phyloP scores from a whole-genome alignment of 2,797 vertebrate genomes.

The Siniperca scherzeri region DNA sequence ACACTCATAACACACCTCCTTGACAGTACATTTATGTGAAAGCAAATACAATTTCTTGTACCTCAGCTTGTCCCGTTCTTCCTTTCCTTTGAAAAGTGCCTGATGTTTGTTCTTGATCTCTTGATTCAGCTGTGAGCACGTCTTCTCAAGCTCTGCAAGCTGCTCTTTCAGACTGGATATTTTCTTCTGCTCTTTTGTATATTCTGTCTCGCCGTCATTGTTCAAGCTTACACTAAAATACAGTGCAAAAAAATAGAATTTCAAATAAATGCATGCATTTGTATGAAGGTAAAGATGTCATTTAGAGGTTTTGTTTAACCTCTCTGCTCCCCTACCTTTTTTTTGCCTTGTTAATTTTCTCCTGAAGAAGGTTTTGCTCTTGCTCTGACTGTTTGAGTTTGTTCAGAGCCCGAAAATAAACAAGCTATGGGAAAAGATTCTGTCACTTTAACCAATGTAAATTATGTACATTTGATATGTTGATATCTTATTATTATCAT shows the following conservation, averaged over 20 bases:
- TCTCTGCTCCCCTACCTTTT: conserved; percentile 41
- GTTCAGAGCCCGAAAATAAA: conserved; percentile 74
- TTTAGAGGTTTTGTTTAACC: not conserved
- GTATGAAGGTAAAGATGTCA: not conserved
- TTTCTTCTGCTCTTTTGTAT: conserved; percentile 18
- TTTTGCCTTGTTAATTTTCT: conserved; percentile 70
- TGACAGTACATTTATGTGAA: not conserved
- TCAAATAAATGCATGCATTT: not conserved
- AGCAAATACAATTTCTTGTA: not conserved
- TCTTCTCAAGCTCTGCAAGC: conserved; percentile 43
- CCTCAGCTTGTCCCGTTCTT: conserved; percentile 68
- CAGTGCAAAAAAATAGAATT: not conserved
- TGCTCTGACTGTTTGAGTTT: conserved; percentile 78
- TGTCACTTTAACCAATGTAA: not conserved
- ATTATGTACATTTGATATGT: not conserved
- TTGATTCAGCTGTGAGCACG: conserved; percentile 51
- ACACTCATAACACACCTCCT: not conserved
- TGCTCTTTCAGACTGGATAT: conserved; percentile 48
- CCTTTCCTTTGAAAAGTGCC: conserved; percentile 66
- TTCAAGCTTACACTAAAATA: conserved; percentile 40
- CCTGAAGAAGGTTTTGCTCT: conserved; percentile 78
- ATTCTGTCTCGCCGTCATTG: conserved; percentile 32
- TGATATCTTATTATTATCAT: too few species aligned
- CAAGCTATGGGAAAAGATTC: conserved; percentile 39
- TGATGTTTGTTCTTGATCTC: conserved; percentile 76